Evolutionary conservation across 2,888 invertebrate genomes (phyloP).

Genomic region (Trichogramma dendrolimi): DNA sequence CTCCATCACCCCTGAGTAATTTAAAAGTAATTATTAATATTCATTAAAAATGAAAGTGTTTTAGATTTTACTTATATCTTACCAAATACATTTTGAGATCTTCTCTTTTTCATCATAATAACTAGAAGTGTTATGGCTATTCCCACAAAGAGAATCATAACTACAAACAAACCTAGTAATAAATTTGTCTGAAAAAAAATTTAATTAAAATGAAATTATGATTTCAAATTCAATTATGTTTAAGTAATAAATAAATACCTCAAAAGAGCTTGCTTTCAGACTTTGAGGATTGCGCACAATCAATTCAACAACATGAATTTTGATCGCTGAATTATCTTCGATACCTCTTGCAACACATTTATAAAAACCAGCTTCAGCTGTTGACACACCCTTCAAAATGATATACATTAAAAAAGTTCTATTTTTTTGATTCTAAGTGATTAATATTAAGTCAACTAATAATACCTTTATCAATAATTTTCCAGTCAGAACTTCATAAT

Average conservation of each 20-base stretch:
- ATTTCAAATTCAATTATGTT: neutral
- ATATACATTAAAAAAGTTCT: conserved; percentile 1
- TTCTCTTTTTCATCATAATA: conserved; percentile 37
- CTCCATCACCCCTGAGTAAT: conserved; percentile 39
- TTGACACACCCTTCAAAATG: conserved; percentile 57
- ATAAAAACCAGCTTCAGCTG: conserved; percentile 63
- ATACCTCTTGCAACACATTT: conserved; percentile 63
- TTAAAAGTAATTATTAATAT: conserved; percentile 6
- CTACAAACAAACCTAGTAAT: conserved; percentile 42
- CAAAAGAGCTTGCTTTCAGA: conserved; percentile 47
- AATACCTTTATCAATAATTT: conserved; percentile 63
- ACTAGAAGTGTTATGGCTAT: conserved; percentile 42
- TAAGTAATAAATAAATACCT: conserved; percentile 37
- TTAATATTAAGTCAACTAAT: neutral
- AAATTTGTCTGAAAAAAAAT: conserved; percentile 41
- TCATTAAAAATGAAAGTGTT: conserved; percentile 8
- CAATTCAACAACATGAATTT: conserved; percentile 60
- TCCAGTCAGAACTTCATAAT: conserved; percentile 67
- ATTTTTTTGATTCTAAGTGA: neutral
- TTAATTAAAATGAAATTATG: conserved; percentile 2
- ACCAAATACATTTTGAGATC: conserved; percentile 44
- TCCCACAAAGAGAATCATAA: conserved; percentile 43
- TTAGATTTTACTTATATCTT: conserved; percentile 21
- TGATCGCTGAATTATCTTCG: conserved; percentile 53
- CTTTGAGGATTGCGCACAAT: conserved; percentile 57